Evolutionary conservation across 2,113 vertebrate species (phyloP), one percentile per base, ranked within the genome.

Genomic region (Elgaria multicarinata): DNA sequence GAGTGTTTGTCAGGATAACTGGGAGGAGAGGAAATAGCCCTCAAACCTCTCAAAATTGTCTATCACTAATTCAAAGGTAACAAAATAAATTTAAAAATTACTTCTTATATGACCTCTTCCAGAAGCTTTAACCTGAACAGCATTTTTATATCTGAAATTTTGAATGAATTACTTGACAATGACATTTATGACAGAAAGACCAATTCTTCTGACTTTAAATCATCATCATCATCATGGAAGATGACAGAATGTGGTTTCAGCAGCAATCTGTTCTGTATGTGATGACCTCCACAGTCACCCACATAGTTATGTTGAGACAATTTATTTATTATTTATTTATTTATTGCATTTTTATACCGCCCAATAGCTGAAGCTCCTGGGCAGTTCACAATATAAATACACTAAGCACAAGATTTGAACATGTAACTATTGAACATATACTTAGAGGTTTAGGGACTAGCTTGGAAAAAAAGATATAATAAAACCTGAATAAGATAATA

Each of bases 401-500:
- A 36, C 50, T 46, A 55, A 67, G 5, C 39, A 36, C 58, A 88
- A 76, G 7, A 9, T 28, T 50, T 12, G 28, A 75, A 55, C 53
- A 69, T 80, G 67, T 10, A 87, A 46, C 0, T 22, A 33, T 1
- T 42, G n/a, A 10, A 46, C 33, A 78, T 71, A 74, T 33, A 78
- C 66, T 20, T 46, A 13, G 9, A 31, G 76, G 87, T 72, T 50
- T 58, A 39, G 64, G 9, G 1, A 92, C 72, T 86, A 75, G 79
- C 79, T 89, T 82, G 33, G 46, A 46, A 77, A 36, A 50, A 78
- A 83, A 33, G 64, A n/a, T 0, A 39, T 8, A n/a, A 58, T 28
- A 64, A 76, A 92, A 44, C 55, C 77, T 67, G 72, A 42, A 77
- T 39, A 88, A 90, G 62, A 39, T n/a, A 81, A 55, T 82, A 53